These are phyloP conservation scores for Melanogrammus aeglefinus DNA, from an alignment of 2,797 vertebrate species.

Conservation along the genomic window DNA sequence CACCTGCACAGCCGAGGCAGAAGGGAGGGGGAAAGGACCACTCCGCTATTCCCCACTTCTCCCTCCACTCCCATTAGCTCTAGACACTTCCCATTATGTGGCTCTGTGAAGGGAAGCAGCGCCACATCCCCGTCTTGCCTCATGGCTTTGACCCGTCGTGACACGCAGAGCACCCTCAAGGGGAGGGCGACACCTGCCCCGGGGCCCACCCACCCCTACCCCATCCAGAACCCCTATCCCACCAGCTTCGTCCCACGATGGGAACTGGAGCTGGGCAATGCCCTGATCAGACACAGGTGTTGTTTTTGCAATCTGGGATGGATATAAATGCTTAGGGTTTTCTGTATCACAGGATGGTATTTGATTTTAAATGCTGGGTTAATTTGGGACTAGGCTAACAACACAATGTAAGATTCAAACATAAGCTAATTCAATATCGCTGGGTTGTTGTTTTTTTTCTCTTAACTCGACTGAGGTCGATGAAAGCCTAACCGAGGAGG, in stretches of 20 bases:
- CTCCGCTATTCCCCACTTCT: background rate
- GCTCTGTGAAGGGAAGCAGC: conserved; percentile 20
- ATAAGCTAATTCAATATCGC: background rate
- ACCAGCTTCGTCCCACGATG: background rate
- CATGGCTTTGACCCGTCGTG: conserved; percentile 16
- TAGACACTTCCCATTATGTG: conserved; percentile 25
- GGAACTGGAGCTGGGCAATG: background rate
- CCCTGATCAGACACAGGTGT: background rate
- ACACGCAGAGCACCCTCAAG: conserved; percentile 4
- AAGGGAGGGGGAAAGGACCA: background rate
- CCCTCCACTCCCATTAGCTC: conserved; percentile 16
- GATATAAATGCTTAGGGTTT: background rate
- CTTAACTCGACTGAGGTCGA: background rate
- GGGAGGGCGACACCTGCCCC: conserved; percentile 24
- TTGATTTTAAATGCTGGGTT: background rate
- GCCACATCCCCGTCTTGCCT: conserved; percentile 16
- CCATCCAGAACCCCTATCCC: background rate
- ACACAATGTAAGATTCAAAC: background rate
- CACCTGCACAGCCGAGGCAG: conserved; percentile 11
- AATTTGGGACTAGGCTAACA: background rate
- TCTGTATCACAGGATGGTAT: background rate
- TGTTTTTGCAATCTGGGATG: background rate
- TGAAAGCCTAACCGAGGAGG: background rate
- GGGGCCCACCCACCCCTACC: background rate
- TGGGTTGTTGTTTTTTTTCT: background rate